These are phyloP conservation scores for Ceratina japonica DNA, from an alignment of 1,140 invertebrate genomes.

Conservation along the genomic window DNA sequence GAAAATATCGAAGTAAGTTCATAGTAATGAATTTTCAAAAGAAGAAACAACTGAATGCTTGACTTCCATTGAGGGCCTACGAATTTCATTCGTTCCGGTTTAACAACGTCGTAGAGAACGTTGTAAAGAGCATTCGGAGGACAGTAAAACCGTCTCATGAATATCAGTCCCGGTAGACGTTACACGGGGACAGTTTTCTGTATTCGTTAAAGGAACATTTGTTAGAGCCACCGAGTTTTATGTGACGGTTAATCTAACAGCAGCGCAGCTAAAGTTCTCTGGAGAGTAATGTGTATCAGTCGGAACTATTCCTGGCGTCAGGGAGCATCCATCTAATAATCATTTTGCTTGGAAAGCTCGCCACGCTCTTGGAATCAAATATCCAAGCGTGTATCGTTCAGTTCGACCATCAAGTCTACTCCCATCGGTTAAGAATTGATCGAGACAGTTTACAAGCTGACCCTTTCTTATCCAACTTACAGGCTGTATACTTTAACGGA, in stretches of 20 bases:
- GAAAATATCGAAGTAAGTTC: too few species aligned
- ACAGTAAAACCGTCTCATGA: slow-evolving; percentile 4
- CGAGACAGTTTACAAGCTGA: too few species aligned
- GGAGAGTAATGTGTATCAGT: slow-evolving; percentile 27
- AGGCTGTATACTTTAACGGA: too few species aligned
- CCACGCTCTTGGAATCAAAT: neutral
- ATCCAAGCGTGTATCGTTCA: neutral
- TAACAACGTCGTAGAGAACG: neutral
- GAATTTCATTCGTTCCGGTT: neutral
- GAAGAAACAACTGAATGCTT: neutral
- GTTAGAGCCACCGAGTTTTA: slow-evolving; percentile 26
- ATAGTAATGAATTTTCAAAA: too few species aligned
- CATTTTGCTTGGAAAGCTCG: slow-evolving; percentile 3
- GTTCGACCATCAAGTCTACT: neutral
- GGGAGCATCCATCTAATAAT: slow-evolving; percentile 30
- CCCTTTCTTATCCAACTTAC: too few species aligned
- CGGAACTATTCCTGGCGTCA: neutral
- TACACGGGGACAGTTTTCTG: neutral
- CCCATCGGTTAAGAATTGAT: too few species aligned
- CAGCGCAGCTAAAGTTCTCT: slow-evolving; percentile 6
- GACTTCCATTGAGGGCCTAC: too few species aligned
- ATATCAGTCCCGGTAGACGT: slow-evolving; percentile 16
- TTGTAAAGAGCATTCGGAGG: neutral
- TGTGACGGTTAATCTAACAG: slow-evolving; percentile 37
- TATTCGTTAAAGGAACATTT: slow-evolving; percentile 41